Conservation (phyloP, 2,888 invertebrate genomes). For the Machimus rusticus region DNA sequence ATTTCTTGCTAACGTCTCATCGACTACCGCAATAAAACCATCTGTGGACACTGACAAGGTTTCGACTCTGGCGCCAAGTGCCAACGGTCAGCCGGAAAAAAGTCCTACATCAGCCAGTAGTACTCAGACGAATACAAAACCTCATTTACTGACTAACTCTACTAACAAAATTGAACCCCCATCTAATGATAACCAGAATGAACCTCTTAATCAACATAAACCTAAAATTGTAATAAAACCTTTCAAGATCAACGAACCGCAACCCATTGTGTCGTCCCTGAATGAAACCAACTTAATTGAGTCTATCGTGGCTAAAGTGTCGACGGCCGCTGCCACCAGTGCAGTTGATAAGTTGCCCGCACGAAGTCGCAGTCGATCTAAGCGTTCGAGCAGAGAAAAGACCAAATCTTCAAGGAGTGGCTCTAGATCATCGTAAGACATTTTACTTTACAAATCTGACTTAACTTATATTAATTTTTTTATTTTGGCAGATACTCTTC, state of each 20-base stretch:
- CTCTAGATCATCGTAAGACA: conserved; percentile 63
- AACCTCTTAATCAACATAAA: conserved; percentile 53
- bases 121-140: conserved; percentile 4
- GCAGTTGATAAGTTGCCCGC: conserved; percentile 47
- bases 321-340: conserved; percentile 57
- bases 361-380: conserved; percentile 59
- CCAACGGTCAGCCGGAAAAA: conserved; percentile 54
- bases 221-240: conserved; percentile 63
- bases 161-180: conserved; percentile 21
- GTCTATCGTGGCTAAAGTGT: conserved; percentile 61
- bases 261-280: conserved; percentile 59
- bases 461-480: background rate
- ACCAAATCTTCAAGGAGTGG: conserved; percentile 61
- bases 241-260: conserved; percentile 63
- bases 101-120: conserved; percentile 54
- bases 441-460: background rate
- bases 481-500: conserved; percentile 53
- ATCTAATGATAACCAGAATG: conserved; percentile 48
- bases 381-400: conserved; percentile 13
- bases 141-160: background rate
- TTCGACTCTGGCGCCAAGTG: conserved; percentile 22
- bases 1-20: conserved; percentile 58
- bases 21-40: background rate
- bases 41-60: conserved; percentile 35
- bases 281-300: conserved; percentile 60